Evolutionary conservation across 2,797 vertebrate species (phyloP).

Genomic region (Iguana delicatissima): DNA sequence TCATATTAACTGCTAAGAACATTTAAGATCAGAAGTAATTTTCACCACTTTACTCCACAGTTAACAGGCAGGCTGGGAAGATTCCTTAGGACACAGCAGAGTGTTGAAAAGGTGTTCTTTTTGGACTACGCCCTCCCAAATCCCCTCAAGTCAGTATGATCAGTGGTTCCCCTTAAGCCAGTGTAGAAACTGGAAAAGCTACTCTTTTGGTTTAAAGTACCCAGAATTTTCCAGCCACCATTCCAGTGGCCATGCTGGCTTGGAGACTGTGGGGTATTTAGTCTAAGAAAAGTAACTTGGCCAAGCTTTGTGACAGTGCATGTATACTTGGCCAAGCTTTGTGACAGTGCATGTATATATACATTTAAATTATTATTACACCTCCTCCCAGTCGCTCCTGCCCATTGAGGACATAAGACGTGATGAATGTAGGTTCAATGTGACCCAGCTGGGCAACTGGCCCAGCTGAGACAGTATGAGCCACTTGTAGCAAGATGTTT

Average conservation of each 20-base stretch:
- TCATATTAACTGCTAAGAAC: neutral
- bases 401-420: neutral
- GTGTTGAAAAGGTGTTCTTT: neutral
- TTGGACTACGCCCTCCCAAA: too few species aligned
- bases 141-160: too few species aligned
- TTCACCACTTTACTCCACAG: neutral
- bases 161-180: too few species aligned
- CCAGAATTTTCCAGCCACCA: too few species aligned
- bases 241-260: neutral
- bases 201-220: too few species aligned
- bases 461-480: neutral
- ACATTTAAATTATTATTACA: too few species aligned
- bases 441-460: neutral
- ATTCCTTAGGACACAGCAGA: neutral
- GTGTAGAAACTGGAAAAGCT: too few species aligned
- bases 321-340: neutral
- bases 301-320: neutral
- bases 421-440: too few species aligned
- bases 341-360: neutral
- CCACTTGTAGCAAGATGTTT: neutral
- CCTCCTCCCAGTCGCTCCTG: neutral
- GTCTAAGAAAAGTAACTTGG: neutral
- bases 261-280: neutral
- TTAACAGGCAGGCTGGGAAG: neutral
- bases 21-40: neutral